Base-by-base conservation (phyloP, 2,888 invertebrate genomes). In the Allacma fusca region DNA sequence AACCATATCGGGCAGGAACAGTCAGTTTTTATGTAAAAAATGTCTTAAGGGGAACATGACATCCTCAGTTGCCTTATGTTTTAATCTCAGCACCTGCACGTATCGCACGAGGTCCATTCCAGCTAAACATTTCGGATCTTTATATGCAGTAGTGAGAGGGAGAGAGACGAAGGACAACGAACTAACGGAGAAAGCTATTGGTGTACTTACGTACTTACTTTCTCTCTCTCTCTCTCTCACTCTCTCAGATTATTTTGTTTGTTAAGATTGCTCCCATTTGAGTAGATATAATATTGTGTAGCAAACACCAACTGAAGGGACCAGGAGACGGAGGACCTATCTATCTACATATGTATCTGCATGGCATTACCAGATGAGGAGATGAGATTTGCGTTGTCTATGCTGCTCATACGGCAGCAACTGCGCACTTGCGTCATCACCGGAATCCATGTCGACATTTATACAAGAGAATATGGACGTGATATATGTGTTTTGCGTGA, bases 381-480 rank as follows among this genome's bases (percentile, higher is more conserved):
- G 76, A 76, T 76, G 70, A 76, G 70, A 64, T 76, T 76, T 76
- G 62, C 70, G 64, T 76, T 76, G 62, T 34, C 40, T 70, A 71
- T 70, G 69, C 69, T 70, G 34, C 57, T 44, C 28, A 57, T 57
- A 74, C 29, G 62, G 76, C 43, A 69, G 73, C 76, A 76, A 79
- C 72, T 82, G 81, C 80, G 81, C 81, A 82, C 82, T 82, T 82
- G 81, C 82, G 81, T 82, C 81, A 81, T 79, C 79, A 78, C 78
- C 65, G 78, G 78, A 76, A 79, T 79, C 78, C 80, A 80, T 80
- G 80, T 80, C 80, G 76, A 80, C 78, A 78, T 81, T 81, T 79
- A 78, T 75, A 68, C 59, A 64, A 77, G 82, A 75, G 79, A 78
- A 78, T 79, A 78, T 69, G 75, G 80, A 80, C 79, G 80, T 79